These are phyloP conservation scores for Cylas formicarius DNA, from an alignment of 1,140 invertebrate species.

Conservation along the genomic window DNA sequence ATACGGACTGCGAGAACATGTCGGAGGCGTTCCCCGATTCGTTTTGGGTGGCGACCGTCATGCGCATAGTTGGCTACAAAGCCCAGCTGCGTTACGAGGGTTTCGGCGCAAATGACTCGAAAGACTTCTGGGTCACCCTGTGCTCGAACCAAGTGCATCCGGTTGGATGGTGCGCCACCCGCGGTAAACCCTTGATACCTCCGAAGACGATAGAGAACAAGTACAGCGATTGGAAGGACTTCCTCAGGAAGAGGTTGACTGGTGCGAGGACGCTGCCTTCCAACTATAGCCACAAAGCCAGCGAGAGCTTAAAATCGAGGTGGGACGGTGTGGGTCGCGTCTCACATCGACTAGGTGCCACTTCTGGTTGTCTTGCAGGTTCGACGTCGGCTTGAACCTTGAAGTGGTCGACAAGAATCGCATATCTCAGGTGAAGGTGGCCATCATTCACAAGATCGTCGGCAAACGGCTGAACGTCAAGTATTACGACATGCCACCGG, in stretches of 20 bases:
- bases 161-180: constrained; percentile 93
- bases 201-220: constrained; percentile 86
- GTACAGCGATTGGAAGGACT: constrained; percentile 93
- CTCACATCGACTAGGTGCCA: too few species aligned
- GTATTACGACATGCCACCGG: constrained; percentile 76
- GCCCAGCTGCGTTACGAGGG: constrained; percentile 91
- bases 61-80: constrained; percentile 86
- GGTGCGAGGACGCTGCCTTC: constrained; percentile 85
- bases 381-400: constrained; percentile 72
- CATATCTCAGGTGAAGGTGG: constrained; percentile 84
- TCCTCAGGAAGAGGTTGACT: constrained; percentile 81
- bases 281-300: constrained; percentile 84
- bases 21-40: constrained; percentile 72
- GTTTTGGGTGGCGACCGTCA: constrained; percentile 92
- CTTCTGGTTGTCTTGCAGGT: constrained; percentile 43
- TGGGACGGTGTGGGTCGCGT: too few species aligned
- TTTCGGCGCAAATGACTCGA: constrained; percentile 76
- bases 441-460: constrained; percentile 80
- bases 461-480: constrained; percentile 84
- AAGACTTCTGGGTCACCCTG: constrained; percentile 94
- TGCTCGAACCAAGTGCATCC: constrained; percentile 87
- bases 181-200: constrained; percentile 89
- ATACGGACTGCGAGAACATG: constrained; percentile 77
- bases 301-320: constrained; percentile 69
- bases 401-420: constrained; percentile 95